phyloP scores from a whole-genome alignment of 2,113 vertebrate species.

The Ceyx margarethae region DNA sequence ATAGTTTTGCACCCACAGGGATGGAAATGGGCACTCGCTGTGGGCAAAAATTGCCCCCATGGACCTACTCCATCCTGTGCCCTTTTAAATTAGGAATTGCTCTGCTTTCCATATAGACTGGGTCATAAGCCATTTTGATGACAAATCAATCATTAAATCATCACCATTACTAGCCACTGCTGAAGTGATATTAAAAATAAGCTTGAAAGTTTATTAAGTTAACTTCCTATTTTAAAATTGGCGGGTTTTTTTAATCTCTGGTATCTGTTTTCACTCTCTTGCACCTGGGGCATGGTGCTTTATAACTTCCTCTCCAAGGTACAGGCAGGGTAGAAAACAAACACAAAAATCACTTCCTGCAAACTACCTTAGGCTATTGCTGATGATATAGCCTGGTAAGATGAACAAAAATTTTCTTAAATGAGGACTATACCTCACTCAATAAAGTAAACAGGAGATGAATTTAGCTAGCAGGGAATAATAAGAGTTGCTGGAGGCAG shows the following conservation, averaged over 20 bases:
- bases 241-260: background rate
- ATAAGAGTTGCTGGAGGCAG: slow-evolving; percentile 44
- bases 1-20: background rate
- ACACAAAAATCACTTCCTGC: background rate
- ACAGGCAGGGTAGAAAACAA: background rate
- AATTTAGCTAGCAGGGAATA: slow-evolving; percentile 33
- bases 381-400: slow-evolving; percentile 19
- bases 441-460: slow-evolving; percentile 45
- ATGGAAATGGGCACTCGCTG: background rate
- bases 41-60: background rate
- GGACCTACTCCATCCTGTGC: fast-evolving
- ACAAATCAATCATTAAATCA: background rate
- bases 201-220: background rate
- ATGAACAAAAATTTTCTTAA: slow-evolving; percentile 17
- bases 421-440: background rate
- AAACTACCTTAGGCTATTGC: background rate
- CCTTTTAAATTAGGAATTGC: background rate
- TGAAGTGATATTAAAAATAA: background rate
- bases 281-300: background rate
- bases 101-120: background rate
- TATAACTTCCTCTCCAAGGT: background rate
- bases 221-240: background rate
- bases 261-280: background rate
- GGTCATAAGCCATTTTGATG: background rate
- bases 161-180: background rate